These are phyloP conservation scores for Orchesellides sinensis DNA, from an alignment of 2,888 invertebrate species.

Conservation along the genomic window DNA sequence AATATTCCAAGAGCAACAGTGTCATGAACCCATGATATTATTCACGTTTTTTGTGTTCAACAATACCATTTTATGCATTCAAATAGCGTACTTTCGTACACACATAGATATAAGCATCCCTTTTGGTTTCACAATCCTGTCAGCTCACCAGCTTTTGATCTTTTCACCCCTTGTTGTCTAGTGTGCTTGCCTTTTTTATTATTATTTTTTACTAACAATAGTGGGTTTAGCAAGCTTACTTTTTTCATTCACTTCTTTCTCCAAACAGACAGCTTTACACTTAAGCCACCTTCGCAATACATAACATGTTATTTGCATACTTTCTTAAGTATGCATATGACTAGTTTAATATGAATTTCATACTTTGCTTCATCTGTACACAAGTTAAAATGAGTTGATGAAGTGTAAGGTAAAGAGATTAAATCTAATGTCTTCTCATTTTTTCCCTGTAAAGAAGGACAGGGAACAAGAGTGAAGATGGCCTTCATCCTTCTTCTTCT, in stretches of 20 bases:
- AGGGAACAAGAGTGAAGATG: conserved; percentile 25
- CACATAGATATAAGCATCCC: neutral
- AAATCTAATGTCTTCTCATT: conserved; percentile 55
- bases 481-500: conserved; percentile 31
- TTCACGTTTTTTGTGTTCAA: no score
- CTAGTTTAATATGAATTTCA: no score
- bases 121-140: conserved; percentile 13
- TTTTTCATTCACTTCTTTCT: neutral
- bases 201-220: neutral
- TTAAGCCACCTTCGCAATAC: neutral
- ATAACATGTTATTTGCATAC: no score
- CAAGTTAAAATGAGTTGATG: conserved; percentile 42
- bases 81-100: neutral
- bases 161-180: conserved; percentile 26
- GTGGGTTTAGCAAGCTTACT: neutral
- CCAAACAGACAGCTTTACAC: neutral
- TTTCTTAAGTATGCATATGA: no score
- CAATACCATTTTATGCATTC: no score
- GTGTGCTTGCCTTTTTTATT: neutral
- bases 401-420: conserved; percentile 62
- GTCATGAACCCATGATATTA: conserved; percentile 2
- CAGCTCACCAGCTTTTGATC: conserved; percentile 40
- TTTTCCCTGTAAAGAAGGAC: conserved; percentile 15
- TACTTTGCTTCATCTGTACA: no score
- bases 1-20: conserved; percentile 6